Base-by-base conservation (phyloP, 2,797 vertebrate genomes). In the Mormyrops attenuatus region DNA sequence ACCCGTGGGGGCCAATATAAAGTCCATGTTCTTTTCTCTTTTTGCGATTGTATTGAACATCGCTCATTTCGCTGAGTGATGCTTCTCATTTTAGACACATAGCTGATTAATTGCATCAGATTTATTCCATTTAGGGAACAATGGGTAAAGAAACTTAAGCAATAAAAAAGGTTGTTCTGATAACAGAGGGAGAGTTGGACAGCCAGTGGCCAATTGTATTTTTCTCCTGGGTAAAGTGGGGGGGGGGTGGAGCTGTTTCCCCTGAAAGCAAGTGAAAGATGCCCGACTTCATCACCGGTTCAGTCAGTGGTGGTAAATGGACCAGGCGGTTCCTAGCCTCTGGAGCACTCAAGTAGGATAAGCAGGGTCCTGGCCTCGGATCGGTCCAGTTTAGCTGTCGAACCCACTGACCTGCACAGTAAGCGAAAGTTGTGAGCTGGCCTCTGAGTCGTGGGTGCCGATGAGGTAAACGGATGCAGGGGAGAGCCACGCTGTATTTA, bases 351-450 rank as follows among this genome's bases (percentile, higher is more conserved):
- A 50, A 85, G 77, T 77, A 63, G 73, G 41, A 15, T 93, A 92
- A 88, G 85, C 91, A 93, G 92, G 92, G 92, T 92, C 92, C 91
- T 92, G 90, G 92, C 34, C 53, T 80, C 92, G 90, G 92, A 93
- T 66, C 91, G 93, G 92, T 93, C 92, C 92, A 91, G 94, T 94
- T 94, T 92, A 90, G 91, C 92, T 91, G 91, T 89, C 3, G 47
- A 91, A 89, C 93, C 94, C 95, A 94, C 94, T 95, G 94, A 92
- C 95, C 34, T 91, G 92, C 91, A 66, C 90, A 88, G 86, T 13
- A 88, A 89, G 77, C 44, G 80, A 88, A 82, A 89, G 88, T 92
- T 91, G 92, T 89, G 92, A 90, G 90, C 92, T 89, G 89, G 84
- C 91, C 93, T 80, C 44, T 9, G 0, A 90, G 91, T 86, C 88